These are phyloP conservation scores for Phylloscopus trochilus DNA, from an alignment of 2,113 vertebrate genomes.

Conservation along the genomic window DNA sequence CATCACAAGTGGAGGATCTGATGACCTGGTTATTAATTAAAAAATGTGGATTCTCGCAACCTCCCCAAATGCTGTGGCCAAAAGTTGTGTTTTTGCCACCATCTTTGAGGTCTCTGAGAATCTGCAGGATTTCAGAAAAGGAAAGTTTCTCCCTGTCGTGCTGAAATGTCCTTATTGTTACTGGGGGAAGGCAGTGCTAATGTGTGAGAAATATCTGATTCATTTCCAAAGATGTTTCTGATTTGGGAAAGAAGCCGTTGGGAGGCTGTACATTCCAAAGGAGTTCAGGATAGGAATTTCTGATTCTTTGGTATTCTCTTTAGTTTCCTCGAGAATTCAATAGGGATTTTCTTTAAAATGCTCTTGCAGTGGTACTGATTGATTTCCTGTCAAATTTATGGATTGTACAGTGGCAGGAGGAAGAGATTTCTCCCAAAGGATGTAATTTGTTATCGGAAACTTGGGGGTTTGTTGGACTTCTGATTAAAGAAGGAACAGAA, in stretches of 20 bases:
- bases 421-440: conserved; percentile 27
- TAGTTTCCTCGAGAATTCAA: background rate
- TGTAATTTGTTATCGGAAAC: conserved; percentile 13
- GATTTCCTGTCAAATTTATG: conserved; percentile 54
- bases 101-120: background rate
- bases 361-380: conserved; percentile 30
- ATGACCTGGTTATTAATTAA: background rate
- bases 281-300: background rate
- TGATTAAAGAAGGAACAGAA: conserved; percentile 18
- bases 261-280: background rate
- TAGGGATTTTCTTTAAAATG: conserved; percentile 32
- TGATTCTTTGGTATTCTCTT: background rate
- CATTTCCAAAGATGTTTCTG: background rate
- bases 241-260: background rate
- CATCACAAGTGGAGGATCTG: background rate
- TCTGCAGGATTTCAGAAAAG: background rate
- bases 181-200: background rate
- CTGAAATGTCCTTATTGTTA: background rate
- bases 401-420: conserved; percentile 10
- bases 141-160: background rate
- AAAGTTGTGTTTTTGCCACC: background rate
- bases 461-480: background rate
- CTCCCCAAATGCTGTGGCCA: too few relatives aligned
- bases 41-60: background rate
- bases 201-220: background rate